Evolutionary conservation across 2,113 vertebrate genomes (phyloP).

Genomic region (Tor tambroides): DNA sequence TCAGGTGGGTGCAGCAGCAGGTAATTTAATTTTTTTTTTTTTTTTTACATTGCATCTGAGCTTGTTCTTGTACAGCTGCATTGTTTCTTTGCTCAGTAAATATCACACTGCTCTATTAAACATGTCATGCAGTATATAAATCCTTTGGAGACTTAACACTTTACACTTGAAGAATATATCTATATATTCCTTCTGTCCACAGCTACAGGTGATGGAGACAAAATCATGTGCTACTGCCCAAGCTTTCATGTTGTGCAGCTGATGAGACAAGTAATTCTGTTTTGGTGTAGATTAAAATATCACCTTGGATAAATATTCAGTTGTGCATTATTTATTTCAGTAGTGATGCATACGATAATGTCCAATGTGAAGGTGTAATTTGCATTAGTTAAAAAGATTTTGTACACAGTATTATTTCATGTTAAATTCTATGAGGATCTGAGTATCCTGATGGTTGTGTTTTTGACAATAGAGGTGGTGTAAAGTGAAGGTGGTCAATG

Average conservation of each 20-base stretch:
- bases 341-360: neutral
- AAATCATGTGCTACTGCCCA: conserved; percentile 65
- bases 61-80: neutral
- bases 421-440: neutral
- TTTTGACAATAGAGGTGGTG: neutral
- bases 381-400: too few relatives aligned
- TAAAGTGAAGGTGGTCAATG: neutral
- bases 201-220: conserved; percentile 66
- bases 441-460: neutral
- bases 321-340: neutral
- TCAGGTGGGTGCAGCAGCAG: conserved; percentile 61
- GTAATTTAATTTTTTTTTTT: neutral
- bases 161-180: neutral
- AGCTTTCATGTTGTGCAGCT: conserved; percentile 66
- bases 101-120: neutral
- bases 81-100: neutral
- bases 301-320: neutral
- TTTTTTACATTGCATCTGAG: neutral
- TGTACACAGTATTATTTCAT: neutral
- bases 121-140: neutral
- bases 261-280: conserved; percentile 65
- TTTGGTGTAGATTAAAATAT: neutral
- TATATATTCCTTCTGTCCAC: conserved; percentile 40
- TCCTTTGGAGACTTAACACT: neutral
- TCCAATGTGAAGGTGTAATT: neutral